Percentiles rank a stretch among this genome's conserved stretches.
phyloP scores from a whole-genome alignment of 2,888 invertebrate genomes.

The Acrobeloides nanus region DNA sequence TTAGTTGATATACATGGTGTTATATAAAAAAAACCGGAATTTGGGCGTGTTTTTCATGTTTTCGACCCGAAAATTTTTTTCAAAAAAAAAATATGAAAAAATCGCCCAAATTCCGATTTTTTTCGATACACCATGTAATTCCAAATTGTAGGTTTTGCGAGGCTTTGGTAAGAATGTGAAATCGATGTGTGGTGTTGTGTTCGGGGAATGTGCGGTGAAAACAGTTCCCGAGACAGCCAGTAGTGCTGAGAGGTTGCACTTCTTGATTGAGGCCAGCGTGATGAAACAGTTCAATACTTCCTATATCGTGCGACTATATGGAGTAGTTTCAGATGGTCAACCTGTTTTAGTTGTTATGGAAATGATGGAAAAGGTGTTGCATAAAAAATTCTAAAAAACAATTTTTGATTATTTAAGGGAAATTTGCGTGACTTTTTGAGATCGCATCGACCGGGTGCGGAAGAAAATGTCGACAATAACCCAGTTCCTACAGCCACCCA shows the following conservation, averaged over 20 bases:
- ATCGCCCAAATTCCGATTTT: too few species aligned
- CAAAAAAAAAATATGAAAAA: too few species aligned
- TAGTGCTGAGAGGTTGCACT: conserved; percentile 39
- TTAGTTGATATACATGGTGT: too few species aligned
- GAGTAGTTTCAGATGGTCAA: conserved; percentile 86
- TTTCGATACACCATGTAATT: too few species aligned
- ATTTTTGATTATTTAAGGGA: too few species aligned
- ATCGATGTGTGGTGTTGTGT: conserved; percentile 34
- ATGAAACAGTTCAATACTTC: conserved; percentile 52
- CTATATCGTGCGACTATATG: conserved; percentile 70
- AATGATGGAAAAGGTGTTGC: conserved; percentile 79
- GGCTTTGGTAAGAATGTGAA: conserved; percentile 57
- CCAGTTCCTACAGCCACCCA: conserved; percentile 56
- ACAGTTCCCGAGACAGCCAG: conserved; percentile 37
- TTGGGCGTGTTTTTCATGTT: too few species aligned
- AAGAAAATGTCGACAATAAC: conserved; percentile 34
- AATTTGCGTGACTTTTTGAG: conserved; percentile 48
- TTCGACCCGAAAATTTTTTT: too few species aligned
- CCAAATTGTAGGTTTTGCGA: too few species aligned
- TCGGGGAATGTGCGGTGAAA: conserved; percentile 52
- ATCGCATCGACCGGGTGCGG: conserved; percentile 38
- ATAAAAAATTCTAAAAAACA: too few species aligned
- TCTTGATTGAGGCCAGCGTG: conserved; percentile 48
- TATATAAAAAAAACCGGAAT: too few species aligned
- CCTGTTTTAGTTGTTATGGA: conserved; percentile 95